Evolutionary conservation across 1,140 invertebrate genomes (phyloP).

Genomic region (Drosophila chauvacae): DNA sequence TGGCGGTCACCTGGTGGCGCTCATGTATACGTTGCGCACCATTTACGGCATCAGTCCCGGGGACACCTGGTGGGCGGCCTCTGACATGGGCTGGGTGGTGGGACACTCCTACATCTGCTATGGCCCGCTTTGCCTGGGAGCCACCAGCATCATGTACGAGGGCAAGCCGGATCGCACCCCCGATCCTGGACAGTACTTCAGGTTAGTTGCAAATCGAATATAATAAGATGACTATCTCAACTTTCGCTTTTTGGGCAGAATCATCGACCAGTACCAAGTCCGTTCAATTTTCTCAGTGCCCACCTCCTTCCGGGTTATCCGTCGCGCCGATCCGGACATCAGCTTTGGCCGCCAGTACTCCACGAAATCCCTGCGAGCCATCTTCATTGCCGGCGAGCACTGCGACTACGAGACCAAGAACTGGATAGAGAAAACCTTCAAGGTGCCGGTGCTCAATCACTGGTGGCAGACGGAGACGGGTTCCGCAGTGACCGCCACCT

Average conservation of each 20-base stretch:
- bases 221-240: not conserved
- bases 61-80: constrained; percentile 96
- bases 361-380: constrained; percentile 89
- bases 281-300: constrained; percentile 95
- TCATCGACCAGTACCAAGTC: constrained; percentile 94
- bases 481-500: constrained; percentile 93
- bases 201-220: constrained; percentile 34
- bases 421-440: constrained; percentile 93
- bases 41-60: constrained; percentile 93
- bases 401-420: constrained; percentile 95
- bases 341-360: constrained; percentile 89
- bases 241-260: constrained; percentile 85
- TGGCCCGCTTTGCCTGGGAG: constrained; percentile 91
- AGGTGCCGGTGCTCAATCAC: constrained; percentile 95
- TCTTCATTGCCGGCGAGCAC: constrained; percentile 97
- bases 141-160: constrained; percentile 96
- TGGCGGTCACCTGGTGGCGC: constrained; percentile 93
- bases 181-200: constrained; percentile 92
- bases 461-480: constrained; percentile 99
- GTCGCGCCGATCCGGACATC: constrained; percentile 90
- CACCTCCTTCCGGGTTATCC: constrained; percentile 93
- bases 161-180: constrained; percentile 97
- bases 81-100: constrained; percentile 96
- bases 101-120: constrained; percentile 98
- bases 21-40: constrained; percentile 93